A percentile compares a stretch with the other conserved stretches of the same genome.
These are phyloP conservation scores for Cherax destructor DNA, from an alignment of 1,140 invertebrate genomes.

Conservation along the genomic window DNA sequence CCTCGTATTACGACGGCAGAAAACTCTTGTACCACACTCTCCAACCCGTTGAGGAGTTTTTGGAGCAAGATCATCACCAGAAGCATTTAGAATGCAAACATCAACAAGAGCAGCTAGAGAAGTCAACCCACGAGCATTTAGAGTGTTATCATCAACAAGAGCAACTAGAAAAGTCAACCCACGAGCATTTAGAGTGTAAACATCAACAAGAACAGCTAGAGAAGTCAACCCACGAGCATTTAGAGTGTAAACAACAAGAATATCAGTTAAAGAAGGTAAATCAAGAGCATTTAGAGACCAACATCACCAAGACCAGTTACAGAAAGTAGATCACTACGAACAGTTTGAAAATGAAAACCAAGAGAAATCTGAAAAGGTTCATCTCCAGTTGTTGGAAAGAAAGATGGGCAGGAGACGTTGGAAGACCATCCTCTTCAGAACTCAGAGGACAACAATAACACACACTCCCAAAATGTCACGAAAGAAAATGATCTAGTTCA, in stretches of 20 bases:
- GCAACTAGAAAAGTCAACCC: too few relatives aligned
- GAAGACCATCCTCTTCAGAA: too few relatives aligned
- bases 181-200: too few relatives aligned
- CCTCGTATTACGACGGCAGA: constrained; percentile 25
- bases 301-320: too few relatives aligned
- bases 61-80: background rate
- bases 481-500: background rate
- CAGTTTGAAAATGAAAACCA: background rate
- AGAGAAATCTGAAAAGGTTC: background rate
- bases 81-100: background rate
- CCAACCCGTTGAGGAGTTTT: background rate
- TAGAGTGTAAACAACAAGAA: background rate
- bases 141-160: background rate
- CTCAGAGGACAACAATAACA: too few relatives aligned
- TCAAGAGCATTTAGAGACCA: too few relatives aligned
- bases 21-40: background rate
- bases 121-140: too few relatives aligned
- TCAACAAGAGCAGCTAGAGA: background rate
- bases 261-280: background rate
- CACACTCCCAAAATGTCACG: background rate
- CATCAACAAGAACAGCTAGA: background rate
- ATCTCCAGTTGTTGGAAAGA: too few relatives aligned
- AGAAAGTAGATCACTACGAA: too few relatives aligned
- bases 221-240: too few relatives aligned
- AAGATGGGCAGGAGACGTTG: too few relatives aligned